Base-by-base conservation (phyloP, 2,797 vertebrate species). In the Enteromius fasciolatus region DNA sequence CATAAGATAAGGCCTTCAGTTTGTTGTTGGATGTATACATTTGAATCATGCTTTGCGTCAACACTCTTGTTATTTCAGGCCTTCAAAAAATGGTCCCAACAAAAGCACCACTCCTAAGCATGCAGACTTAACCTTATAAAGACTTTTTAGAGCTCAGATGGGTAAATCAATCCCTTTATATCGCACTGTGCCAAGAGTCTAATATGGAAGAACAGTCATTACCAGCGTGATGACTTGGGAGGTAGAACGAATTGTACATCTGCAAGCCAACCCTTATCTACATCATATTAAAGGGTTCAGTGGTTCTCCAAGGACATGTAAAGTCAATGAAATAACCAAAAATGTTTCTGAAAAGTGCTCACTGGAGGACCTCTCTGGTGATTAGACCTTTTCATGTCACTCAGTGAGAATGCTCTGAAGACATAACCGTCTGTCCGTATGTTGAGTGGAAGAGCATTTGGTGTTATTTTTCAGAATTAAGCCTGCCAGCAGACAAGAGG, bases 221-320 rank as follows among this genome's bases (percentile, higher is more conserved):
- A 54, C 57, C 50, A 57, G 15, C 25, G 46, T 59, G 52, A 73
- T 87, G 61, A 77, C 59, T 75, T 86, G 25, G 63, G 81, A 88
- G 52, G 67, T 83, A 86, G 84, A 86, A 79, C 11, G 80, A 81
- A 78, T 77, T 48, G 54, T 85, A 76, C 76, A 83, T 83, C 81
- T 83, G 61, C 52, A 33, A 83, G 84, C 74, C 84, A 85, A 54
- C 46, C 68, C 78, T 85, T 82, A 82, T 87, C 79, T 87, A 46
- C 80, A 75, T 85, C 86, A 74, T 80, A 79, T 83, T 84, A 80
- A 76, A 87, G 41, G 78, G 83, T 63, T 87, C 72, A 80, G 41
- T 78, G 82, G 3, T 64, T 69, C 77, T 69, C 83, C 79, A 85
- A 85, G 83, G 83, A 79, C 88, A 79, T 64, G 63, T 81, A 84